Evolutionary conservation across 2,797 vertebrate genomes (phyloP).

Genomic region (Hippoglossus hippoglossus): DNA sequence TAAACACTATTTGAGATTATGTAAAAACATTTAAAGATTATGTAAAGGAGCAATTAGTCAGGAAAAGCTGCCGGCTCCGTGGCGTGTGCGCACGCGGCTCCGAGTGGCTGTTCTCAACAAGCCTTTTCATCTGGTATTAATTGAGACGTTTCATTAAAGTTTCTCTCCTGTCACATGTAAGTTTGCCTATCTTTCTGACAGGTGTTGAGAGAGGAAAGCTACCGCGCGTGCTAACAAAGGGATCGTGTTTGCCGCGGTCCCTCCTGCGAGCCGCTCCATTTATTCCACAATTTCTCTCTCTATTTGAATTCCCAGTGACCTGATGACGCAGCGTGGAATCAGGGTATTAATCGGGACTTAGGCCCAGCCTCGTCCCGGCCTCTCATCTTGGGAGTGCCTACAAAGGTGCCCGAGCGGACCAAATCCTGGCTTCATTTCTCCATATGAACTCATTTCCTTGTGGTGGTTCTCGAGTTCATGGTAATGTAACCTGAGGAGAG

Average conservation of each 20-base stretch:
- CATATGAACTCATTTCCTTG: conserved; percentile 90
- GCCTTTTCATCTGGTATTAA: conserved; percentile 84
- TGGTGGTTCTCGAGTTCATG: conserved; percentile 79
- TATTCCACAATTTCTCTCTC: conserved; percentile 38
- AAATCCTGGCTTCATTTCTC: conserved; percentile 85
- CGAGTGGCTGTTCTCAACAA: conserved; percentile 63
- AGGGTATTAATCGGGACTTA: conserved; percentile 76
- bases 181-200: conserved; percentile 73
- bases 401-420: conserved; percentile 79
- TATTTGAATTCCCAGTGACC: conserved; percentile 71
- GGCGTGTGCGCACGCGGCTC: conserved; percentile 47
- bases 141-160: conserved; percentile 74
- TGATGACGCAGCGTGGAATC: conserved; percentile 66
- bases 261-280: conserved; percentile 19
- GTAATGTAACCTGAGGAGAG: conserved; percentile 84
- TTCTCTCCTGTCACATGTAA: conserved; percentile 54
- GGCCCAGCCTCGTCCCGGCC: conserved; percentile 51
- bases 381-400: conserved; percentile 77
- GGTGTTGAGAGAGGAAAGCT: conserved; percentile 73
- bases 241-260: conserved; percentile 14
- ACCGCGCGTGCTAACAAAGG: conserved; percentile 48
- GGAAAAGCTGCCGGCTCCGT: conserved; percentile 50
- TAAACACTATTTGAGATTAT: conserved; percentile 83
- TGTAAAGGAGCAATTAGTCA: conserved; percentile 83
- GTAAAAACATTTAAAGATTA: conserved; percentile 84